These are phyloP conservation scores for Mico argentatus DNA, from an alignment of 2,797 vertebrate species.

Conservation along the genomic window DNA sequence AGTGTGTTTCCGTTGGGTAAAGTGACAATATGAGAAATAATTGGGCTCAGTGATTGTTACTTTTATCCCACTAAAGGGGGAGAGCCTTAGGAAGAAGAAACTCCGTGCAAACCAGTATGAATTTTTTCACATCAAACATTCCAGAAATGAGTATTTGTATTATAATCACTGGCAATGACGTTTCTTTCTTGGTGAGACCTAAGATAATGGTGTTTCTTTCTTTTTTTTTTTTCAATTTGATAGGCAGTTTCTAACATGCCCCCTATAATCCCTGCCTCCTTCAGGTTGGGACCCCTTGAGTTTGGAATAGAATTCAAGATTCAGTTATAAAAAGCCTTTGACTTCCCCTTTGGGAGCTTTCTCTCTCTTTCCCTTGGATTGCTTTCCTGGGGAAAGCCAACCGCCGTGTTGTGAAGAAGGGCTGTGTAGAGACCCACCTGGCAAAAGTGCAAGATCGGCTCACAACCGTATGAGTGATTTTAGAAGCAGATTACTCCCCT, in stretches of 20 bases:
- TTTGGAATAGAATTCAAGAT: not conserved
- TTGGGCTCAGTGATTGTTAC: not conserved
- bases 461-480: not conserved
- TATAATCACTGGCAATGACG: not conserved
- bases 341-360: not conserved
- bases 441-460: not conserved
- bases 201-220: not conserved
- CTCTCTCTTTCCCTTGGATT: not conserved
- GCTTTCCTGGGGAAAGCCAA: not conserved
- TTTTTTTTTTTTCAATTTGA: no score
- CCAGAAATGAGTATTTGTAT: not conserved
- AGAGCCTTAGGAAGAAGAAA: no score
- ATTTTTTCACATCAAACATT: not conserved
- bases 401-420: not conserved
- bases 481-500: no score
- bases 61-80: not conserved
- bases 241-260: not conserved
- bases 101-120: rapidly evolving
- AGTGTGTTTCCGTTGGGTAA: not conserved
- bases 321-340: not conserved
- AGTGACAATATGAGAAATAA: not conserved
- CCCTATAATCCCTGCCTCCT: not conserved
- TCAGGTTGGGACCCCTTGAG: no score
- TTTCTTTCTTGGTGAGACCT: not conserved
- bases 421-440: not conserved